Evolutionary conservation across 1,140 invertebrate species (phyloP).

Genomic region (Eulimnadia texana): DNA sequence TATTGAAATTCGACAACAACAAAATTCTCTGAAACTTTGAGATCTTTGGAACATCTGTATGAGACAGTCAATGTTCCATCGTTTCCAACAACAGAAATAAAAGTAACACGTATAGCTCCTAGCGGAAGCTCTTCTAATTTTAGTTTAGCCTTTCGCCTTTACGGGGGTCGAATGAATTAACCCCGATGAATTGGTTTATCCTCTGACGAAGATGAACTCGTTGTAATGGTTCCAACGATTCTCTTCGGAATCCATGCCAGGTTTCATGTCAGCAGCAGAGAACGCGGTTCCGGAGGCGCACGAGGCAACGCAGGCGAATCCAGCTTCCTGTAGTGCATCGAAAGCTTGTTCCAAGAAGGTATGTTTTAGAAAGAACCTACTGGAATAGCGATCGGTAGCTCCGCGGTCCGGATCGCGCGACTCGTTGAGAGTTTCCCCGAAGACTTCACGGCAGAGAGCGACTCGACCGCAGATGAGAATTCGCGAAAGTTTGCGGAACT

Average conservation of each 20-base stretch:
- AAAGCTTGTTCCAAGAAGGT: conserved; percentile 88
- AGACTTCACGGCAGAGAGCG: conserved; percentile 75
- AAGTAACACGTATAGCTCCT: no score
- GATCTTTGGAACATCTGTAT: no score
- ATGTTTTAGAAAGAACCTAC: conserved; percentile 97
- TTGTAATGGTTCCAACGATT: conserved; percentile 99
- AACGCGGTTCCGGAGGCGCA: conserved; percentile 81
- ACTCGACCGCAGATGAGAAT: conserved; percentile 93
- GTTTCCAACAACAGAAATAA: no score
- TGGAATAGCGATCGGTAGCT: conserved; percentile 78
- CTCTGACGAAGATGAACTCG: conserved; percentile 72
- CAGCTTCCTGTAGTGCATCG: conserved; percentile 87
- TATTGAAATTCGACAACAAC: no score
- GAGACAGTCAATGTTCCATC: no score
- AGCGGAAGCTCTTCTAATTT: no score
- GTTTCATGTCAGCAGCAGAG: conserved; percentile 65
- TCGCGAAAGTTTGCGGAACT: conserved; percentile 92
- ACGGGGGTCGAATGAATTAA: no score
- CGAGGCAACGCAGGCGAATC: conserved; percentile 56
- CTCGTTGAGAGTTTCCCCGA: conserved; percentile 94
- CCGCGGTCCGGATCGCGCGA: conserved; percentile 94
- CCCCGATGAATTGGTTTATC: no score
- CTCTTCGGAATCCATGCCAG: conserved; percentile 87
- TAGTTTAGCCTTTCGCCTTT: no score
- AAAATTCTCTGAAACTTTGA: no score